These are phyloP conservation scores for Drosophila nikananu DNA, from an alignment of 1,140 invertebrate genomes.

Conservation along the genomic window DNA sequence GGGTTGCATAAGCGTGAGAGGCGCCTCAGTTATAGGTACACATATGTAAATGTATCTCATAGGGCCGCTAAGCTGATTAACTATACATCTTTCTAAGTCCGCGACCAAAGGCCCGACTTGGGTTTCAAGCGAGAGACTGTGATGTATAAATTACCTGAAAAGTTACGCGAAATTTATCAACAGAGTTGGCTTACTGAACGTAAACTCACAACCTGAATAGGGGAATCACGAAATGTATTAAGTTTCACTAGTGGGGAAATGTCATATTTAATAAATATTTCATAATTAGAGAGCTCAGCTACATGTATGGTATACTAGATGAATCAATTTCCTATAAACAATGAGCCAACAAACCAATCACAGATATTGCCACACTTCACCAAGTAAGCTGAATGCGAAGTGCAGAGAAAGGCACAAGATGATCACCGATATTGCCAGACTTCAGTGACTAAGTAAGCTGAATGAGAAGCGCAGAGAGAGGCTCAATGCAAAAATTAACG, in stretches of 20 bases:
- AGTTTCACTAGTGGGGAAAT: not conserved
- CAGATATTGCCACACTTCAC: slow-evolving; percentile 25
- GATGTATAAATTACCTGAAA: slow-evolving; percentile 15
- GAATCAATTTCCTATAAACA: not conserved
- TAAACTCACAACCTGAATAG: not conserved
- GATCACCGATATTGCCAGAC: not conserved
- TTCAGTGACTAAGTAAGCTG: too few species aligned
- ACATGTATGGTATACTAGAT: not conserved
- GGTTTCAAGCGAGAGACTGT: slow-evolving; percentile 8
- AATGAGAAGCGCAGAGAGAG: too few species aligned
- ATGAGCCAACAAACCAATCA: slow-evolving; percentile 37
- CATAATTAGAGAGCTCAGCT: not conserved
- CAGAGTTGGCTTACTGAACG: not conserved
- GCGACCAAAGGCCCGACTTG: not conserved
- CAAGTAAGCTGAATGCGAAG: slow-evolving; percentile 25
- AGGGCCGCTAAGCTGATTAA: slow-evolving; percentile 42
- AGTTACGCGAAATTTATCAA: not conserved
- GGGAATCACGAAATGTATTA: not conserved
- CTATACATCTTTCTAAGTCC: not conserved
- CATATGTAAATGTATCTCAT: not conserved
- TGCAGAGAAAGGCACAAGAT: not conserved
- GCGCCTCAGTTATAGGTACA: not conserved
- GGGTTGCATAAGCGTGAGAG: slow-evolving; percentile 30
- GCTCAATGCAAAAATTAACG: too few species aligned
- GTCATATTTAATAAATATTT: not conserved